Evolutionary conservation across 2,113 vertebrate species (phyloP).

Genomic region (Erpornis zantholeuca): DNA sequence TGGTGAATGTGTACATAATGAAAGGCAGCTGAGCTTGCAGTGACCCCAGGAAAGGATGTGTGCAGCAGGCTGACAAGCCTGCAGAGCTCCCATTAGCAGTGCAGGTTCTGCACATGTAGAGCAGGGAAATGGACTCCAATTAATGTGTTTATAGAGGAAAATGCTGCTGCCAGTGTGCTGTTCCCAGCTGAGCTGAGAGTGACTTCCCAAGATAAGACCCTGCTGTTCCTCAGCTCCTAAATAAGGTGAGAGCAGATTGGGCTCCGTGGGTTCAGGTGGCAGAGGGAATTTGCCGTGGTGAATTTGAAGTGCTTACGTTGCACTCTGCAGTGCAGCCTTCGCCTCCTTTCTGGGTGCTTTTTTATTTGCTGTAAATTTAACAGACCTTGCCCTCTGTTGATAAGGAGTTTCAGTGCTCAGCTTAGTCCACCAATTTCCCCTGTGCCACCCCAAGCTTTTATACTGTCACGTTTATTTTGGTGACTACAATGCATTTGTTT

Average conservation of each 20-base stretch:
- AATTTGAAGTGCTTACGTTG: slow-evolving; percentile 27
- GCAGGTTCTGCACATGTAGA: neutral
- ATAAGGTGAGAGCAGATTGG: neutral
- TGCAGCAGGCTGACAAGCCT: neutral
- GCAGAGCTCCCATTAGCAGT: neutral
- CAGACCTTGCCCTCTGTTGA: slow-evolving; percentile 37
- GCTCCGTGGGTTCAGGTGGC: neutral
- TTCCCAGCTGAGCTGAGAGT: slow-evolving; percentile 4
- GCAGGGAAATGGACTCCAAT: neutral
- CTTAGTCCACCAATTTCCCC: neutral
- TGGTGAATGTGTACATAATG: neutral
- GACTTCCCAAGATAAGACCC: slow-evolving; percentile 44
- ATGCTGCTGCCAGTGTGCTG: neutral
- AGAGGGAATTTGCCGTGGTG: slow-evolving; percentile 34
- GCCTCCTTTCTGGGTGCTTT: neutral
- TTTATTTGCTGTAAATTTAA: neutral
- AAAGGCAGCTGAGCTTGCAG: neutral
- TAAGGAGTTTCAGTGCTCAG: slow-evolving; percentile 19
- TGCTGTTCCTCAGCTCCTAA: slow-evolving; percentile 7
- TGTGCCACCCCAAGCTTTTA: neutral
- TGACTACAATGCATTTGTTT: neutral
- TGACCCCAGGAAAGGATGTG: neutral
- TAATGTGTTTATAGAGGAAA: slow-evolving; percentile 10
- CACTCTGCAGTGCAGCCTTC: slow-evolving; percentile 5
- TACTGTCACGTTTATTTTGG: neutral